phyloP scores from a whole-genome alignment of 2,797 vertebrate species.

The Dicrostonyx torquatus region DNA sequence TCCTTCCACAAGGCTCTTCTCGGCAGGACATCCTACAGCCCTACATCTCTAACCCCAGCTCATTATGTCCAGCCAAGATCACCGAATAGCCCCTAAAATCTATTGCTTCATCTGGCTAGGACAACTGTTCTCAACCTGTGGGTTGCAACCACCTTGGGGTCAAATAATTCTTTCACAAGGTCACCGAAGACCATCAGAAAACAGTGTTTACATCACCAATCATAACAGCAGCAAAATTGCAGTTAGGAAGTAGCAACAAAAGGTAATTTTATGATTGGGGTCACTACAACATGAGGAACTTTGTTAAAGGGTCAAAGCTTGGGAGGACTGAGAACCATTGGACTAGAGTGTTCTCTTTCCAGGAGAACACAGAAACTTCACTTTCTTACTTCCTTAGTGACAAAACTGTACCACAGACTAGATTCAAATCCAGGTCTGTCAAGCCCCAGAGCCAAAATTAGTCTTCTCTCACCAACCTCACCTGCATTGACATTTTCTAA shows the following conservation, averaged over 20 bases:
- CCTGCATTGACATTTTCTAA: neutral
- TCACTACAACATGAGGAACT: neutral
- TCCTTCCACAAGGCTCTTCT: neutral
- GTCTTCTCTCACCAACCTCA: neutral
- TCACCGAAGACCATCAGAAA: neutral
- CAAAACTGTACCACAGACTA: neutral
- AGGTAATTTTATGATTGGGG: neutral
- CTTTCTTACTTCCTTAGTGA: neutral
- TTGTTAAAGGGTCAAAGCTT: neutral
- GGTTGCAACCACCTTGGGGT: neutral
- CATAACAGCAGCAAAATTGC: neutral
- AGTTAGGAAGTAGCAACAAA: neutral
- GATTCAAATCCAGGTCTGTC: slow-evolving; percentile 1
- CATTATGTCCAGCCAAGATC: neutral
- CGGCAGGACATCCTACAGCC: neutral
- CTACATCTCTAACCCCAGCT: neutral
- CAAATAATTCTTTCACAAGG: neutral
- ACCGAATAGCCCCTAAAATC: neutral
- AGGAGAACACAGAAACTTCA: neutral
- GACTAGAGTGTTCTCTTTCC: neutral
- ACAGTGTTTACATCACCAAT: neutral
- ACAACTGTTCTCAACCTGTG: neutral
- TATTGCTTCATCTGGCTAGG: neutral
- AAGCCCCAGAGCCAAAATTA: neutral
- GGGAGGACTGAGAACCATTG: neutral